These are phyloP conservation scores for Crotalus helleri DNA, from an alignment of 2,113 vertebrate species.

Conservation along the genomic window DNA sequence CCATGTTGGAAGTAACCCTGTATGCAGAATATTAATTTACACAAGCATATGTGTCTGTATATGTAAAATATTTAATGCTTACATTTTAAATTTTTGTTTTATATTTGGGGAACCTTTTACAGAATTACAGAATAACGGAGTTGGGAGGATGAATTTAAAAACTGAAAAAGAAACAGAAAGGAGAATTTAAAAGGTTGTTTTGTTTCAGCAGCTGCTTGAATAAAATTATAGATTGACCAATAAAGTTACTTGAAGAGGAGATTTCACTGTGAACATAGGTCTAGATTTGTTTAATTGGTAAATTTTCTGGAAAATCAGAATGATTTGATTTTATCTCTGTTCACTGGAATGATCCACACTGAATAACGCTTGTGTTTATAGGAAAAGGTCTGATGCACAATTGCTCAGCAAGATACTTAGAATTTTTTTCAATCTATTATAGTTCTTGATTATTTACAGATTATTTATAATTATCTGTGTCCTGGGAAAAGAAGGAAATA, in stretches of 20 bases:
- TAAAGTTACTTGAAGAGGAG: background rate
- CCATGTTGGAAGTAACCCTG: background rate
- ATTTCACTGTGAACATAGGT: constrained; percentile 22
- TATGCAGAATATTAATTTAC: background rate
- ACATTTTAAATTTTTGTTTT: background rate
- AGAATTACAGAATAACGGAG: background rate
- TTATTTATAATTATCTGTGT: background rate
- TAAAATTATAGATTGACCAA: constrained; percentile 10
- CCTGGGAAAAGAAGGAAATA: background rate
- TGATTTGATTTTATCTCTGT: too few relatives aligned
- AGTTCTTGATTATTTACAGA: background rate
- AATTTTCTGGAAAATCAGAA: background rate
- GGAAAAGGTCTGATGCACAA: background rate
- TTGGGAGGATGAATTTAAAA: background rate
- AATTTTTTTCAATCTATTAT: background rate
- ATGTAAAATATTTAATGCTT: background rate
- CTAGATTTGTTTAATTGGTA: constrained; percentile 16
- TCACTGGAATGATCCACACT: too few relatives aligned
- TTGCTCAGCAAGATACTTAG: background rate
- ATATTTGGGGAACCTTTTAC: background rate
- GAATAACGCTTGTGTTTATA: background rate
- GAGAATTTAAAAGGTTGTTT: constrained; percentile 22
- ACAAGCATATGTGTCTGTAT: background rate
- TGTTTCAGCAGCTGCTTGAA: constrained; percentile 25
- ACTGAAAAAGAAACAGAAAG: background rate